phyloP scores from a whole-genome alignment of 2,888 invertebrate genomes.

The Adineta ricciae region DNA sequence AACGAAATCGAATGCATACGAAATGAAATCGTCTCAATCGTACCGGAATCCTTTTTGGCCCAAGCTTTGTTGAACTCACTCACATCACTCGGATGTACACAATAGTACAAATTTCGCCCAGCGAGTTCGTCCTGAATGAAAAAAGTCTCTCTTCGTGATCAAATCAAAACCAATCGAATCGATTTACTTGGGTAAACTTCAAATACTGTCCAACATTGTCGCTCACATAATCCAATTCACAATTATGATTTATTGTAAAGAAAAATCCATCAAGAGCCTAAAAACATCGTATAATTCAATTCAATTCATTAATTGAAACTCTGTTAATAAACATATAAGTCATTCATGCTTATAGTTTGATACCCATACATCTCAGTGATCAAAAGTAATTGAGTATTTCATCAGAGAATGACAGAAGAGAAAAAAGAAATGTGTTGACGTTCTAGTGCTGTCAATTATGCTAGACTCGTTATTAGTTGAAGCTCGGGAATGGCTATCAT shows the following conservation, averaged over 20 bases:
- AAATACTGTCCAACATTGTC: constrained; percentile 82
- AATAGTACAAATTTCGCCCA: constrained; percentile 75
- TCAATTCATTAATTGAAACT: background rate
- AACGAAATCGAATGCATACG: too few species aligned
- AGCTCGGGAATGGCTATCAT: background rate
- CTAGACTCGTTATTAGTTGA: background rate
- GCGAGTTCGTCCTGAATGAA: constrained; percentile 59
- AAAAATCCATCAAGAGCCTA: constrained; percentile 79
- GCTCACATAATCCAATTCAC: constrained; percentile 82
- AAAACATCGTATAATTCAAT: constrained; percentile 49
- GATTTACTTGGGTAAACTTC: constrained; percentile 63
- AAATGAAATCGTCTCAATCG: too few species aligned
- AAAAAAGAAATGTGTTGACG: background rate
- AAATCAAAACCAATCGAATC: background rate
- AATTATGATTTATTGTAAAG: constrained; percentile 80
- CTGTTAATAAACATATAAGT: background rate
- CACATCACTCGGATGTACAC: constrained; percentile 84
- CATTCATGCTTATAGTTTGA: background rate
- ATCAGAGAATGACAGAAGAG: background rate
- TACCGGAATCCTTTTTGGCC: constrained; percentile 41
- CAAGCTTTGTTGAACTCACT: constrained; percentile 67
- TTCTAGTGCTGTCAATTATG: background rate
- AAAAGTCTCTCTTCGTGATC: background rate
- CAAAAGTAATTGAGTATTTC: background rate
- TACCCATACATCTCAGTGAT: background rate